phyloP scores from a whole-genome alignment of 2,797 vertebrate species.

The Gymnothorax javanicus region DNA sequence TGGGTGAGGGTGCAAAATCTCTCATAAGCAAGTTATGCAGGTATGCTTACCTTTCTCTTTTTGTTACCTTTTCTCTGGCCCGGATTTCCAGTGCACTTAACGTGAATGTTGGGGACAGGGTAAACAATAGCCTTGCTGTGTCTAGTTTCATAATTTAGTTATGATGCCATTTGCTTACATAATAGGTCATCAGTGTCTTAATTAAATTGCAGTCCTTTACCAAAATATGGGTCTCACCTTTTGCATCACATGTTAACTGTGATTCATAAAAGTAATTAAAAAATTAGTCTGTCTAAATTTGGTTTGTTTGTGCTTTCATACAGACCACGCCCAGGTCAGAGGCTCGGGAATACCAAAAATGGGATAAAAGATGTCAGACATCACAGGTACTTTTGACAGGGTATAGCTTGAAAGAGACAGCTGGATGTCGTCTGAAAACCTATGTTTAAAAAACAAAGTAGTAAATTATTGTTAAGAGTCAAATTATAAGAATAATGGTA shows the following conservation, averaged over 20 bases:
- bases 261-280: neutral
- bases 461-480: neutral
- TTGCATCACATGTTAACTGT: neutral
- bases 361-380: constrained; percentile 79
- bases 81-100: neutral
- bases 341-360: constrained; percentile 80
- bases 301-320: constrained; percentile 22
- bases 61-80: neutral
- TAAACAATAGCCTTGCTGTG: neutral
- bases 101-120: neutral
- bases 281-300: neutral
- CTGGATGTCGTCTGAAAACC: neutral
- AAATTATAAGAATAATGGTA: too few relatives aligned
- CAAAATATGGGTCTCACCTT: neutral
- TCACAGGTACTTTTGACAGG: constrained; percentile 69
- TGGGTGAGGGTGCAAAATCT: constrained; percentile 76
- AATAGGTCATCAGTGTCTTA: neutral
- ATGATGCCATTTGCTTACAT: too few relatives aligned
- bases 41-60: constrained; percentile 50
- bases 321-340: constrained; percentile 78
- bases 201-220: neutral
- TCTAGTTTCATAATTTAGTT: neutral
- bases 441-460: neutral
- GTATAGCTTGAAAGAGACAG: neutral
- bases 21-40: constrained; percentile 81